Percentiles rank a stretch among this genome's conserved stretches.
Evolutionary conservation across 2,113 vertebrate genomes (phyloP).

Genomic region (Leptobrachium ailaonicum): DNA sequence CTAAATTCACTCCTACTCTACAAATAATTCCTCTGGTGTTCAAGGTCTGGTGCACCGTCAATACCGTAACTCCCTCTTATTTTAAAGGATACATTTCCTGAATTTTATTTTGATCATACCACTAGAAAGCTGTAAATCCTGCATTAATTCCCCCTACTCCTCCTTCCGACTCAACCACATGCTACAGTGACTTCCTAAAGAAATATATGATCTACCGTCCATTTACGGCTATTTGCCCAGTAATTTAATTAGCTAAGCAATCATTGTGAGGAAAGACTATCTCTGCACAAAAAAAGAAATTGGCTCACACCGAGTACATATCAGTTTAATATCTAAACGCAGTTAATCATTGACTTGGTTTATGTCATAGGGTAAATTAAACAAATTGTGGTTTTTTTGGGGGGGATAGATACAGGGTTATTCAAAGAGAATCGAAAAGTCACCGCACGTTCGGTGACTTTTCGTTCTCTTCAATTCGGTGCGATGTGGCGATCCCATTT

Average conservation of each 20-base stretch:
- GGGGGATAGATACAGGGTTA: too few species aligned
- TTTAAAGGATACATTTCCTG: conserved; percentile 37
- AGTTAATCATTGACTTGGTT: conserved; percentile 28
- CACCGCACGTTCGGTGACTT: too few species aligned
- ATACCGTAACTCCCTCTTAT: conserved; percentile 24
- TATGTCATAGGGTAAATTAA: conserved; percentile 22
- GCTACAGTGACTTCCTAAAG: conserved; percentile 28
- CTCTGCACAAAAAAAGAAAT: background rate
- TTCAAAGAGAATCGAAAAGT: background rate
- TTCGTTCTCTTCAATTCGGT: too few species aligned
- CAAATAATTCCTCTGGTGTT: conserved; percentile 33
- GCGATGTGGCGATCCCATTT: too few species aligned
- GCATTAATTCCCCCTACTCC: conserved; percentile 30
- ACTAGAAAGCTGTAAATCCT: conserved; percentile 38
- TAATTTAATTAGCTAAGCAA: conserved; percentile 36
- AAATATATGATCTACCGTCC: conserved; percentile 6
- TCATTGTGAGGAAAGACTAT: background rate
- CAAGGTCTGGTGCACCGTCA: conserved; percentile 34
- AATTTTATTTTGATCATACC: conserved; percentile 37
- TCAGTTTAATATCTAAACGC: conserved; percentile 37
- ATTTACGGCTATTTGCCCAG: conserved; percentile 7
- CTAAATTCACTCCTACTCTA: conserved; percentile 23
- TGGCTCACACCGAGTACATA: conserved; percentile 20
- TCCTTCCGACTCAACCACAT: conserved; percentile 12
- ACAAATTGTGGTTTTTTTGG: background rate